phyloP scores from a whole-genome alignment of 2,113 vertebrate genomes.

The Geothlypis trichas region DNA sequence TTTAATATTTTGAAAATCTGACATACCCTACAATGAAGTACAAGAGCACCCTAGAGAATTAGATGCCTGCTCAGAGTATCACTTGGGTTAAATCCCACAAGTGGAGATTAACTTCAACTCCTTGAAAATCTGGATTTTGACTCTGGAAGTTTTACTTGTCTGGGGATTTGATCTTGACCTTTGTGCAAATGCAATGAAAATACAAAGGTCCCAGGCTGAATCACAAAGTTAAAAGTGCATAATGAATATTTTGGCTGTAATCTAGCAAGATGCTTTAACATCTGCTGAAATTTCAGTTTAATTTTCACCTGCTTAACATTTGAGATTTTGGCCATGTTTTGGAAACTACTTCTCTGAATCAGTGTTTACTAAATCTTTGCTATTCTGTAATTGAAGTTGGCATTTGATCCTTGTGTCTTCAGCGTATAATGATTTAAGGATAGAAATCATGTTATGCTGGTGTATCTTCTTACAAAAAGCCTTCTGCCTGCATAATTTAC shows the following conservation, averaged over 20 bases:
- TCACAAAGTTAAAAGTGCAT: background rate
- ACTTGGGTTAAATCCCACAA: background rate
- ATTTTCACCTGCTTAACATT: background rate
- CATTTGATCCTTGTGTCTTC: background rate
- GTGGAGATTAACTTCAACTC: background rate
- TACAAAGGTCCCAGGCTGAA: background rate
- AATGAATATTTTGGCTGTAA: background rate
- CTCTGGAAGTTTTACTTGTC: background rate
- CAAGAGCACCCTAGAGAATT: background rate
- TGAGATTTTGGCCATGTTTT: background rate
- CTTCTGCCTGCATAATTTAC: background rate
- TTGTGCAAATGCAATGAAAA: background rate
- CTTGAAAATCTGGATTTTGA: background rate
- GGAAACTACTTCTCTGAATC: background rate
- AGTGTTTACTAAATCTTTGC: background rate
- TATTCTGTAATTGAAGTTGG: background rate
- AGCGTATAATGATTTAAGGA: background rate
- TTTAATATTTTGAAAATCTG: background rate
- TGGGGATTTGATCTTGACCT: background rate
- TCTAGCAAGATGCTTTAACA: background rate
- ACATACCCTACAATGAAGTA: background rate
- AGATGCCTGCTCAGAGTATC: background rate
- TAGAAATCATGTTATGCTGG: rapidly evolving
- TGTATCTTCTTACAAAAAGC: background rate
- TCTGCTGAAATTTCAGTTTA: background rate